Conservation (phyloP, 2,888 invertebrate genomes). For the Syrphus vitripennis region DNA sequence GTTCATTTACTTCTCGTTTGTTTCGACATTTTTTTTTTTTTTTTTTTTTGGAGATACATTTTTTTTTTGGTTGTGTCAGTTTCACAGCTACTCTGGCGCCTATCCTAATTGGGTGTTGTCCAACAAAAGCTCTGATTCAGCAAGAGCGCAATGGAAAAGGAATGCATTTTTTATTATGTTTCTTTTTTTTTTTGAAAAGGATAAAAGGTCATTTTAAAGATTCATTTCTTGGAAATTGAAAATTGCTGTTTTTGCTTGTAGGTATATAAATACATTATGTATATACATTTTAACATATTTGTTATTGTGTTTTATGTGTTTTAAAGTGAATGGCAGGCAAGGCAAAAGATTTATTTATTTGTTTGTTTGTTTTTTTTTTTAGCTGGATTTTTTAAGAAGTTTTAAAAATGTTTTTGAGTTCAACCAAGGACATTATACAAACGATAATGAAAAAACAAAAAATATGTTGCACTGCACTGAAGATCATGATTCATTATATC, state of each 20-base stretch:
- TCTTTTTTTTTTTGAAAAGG: background rate
- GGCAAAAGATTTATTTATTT: background rate
- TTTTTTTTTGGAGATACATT: background rate
- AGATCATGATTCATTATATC: background rate
- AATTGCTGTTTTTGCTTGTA: background rate
- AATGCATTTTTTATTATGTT: constrained; percentile 54
- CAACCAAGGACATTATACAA: background rate
- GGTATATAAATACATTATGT: no score
- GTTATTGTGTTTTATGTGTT: background rate
- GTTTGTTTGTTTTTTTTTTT: no score
- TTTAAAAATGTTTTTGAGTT: background rate
- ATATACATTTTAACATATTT: background rate
- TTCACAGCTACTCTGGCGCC: constrained; percentile 64
- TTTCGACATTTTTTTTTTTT: background rate
- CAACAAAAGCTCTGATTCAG: constrained; percentile 65
- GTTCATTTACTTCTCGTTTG: constrained; percentile 56
- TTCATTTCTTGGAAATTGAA: constrained; percentile 16
- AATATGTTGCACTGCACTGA: background rate
- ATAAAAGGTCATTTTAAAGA: constrained; percentile 50
- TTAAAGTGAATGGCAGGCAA: background rate
- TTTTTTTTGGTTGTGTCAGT: constrained; percentile 60
- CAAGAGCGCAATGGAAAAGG: constrained; percentile 10
- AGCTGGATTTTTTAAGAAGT: background rate
- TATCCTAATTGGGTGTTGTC: constrained; percentile 67
- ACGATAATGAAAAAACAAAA: background rate